Evolutionary conservation across 2,797 vertebrate genomes (phyloP).

Genomic region (Sebastiscus tertius): DNA sequence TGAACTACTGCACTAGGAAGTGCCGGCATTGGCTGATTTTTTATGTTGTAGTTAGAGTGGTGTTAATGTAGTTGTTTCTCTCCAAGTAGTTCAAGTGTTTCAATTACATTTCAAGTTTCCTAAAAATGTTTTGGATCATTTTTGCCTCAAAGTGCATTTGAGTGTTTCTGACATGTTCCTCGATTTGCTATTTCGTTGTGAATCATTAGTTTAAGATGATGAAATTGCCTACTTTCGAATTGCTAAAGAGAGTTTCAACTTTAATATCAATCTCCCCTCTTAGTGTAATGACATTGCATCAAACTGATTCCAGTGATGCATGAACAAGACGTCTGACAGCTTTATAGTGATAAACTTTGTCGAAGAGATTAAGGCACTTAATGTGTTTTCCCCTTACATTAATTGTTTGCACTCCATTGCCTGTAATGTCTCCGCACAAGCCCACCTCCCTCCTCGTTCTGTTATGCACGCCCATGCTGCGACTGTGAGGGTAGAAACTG

Average conservation of each 20-base stretch:
- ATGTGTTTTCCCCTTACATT: conserved; percentile 80
- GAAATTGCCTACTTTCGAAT: conserved; percentile 56
- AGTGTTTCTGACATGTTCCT: conserved; percentile 30
- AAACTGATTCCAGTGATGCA: conserved; percentile 74
- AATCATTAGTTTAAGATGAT: conserved; percentile 69
- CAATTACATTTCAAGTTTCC: conserved; percentile 1
- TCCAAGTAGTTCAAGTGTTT: neutral
- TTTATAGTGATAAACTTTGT: conserved; percentile 80
- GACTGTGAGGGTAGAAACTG: conserved; percentile 61
- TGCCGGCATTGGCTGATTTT: neutral
- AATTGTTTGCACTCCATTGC: conserved; percentile 84
- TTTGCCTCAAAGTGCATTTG: neutral
- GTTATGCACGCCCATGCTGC: conserved; percentile 72
- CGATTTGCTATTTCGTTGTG: conserved; percentile 49
- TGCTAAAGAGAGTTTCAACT: conserved; percentile 48
- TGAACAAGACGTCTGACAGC: conserved; percentile 80
- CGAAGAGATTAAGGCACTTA: conserved; percentile 81
- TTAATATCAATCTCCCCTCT: conserved; percentile 70
- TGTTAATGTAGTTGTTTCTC: neutral
- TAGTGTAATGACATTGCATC: conserved; percentile 75
- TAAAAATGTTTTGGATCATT: neutral
- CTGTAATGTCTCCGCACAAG: conserved; percentile 69
- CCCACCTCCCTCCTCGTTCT: conserved; percentile 62
- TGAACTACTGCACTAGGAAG: conserved; percentile 15
- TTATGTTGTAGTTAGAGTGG: neutral